Evolutionary conservation across 2,797 vertebrate species (phyloP).

Genomic region (Helicolenus hilgendorfi): DNA sequence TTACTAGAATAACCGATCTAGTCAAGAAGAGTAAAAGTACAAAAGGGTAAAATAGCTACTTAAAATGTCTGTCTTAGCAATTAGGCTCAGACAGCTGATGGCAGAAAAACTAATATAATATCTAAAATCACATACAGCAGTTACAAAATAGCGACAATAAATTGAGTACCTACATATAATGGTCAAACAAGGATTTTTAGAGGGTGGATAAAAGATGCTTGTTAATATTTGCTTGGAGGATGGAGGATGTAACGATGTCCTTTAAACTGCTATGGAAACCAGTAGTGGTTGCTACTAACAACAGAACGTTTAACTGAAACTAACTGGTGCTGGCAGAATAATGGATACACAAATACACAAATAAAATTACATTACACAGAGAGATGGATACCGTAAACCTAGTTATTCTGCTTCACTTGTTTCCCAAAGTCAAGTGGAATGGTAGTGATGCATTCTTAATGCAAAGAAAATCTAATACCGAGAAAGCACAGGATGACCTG

Average conservation of each 20-base stretch:
- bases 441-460: conserved; percentile 22
- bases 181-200: background rate
- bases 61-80: background rate
- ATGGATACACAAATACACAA: background rate
- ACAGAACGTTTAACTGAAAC: background rate
- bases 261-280: background rate
- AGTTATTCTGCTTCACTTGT: conserved; percentile 27
- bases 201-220: background rate
- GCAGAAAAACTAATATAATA: background rate
- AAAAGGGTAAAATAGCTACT: background rate
- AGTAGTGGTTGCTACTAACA: background rate
- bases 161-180: background rate
- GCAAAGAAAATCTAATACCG: conserved; percentile 73
- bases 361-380: conserved; percentile 34
- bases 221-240: background rate
- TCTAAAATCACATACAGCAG: background rate
- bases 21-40: background rate
- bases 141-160: background rate
- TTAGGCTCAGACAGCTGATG: background rate
- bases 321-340: background rate
- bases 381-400: background rate
- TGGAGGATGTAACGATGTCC: background rate
- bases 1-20: background rate
- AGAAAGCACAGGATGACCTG: conserved; percentile 7
- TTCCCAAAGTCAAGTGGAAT: conserved; percentile 8